phyloP scores from a whole-genome alignment of 2,888 invertebrate genomes.

The Taenaris catops region DNA sequence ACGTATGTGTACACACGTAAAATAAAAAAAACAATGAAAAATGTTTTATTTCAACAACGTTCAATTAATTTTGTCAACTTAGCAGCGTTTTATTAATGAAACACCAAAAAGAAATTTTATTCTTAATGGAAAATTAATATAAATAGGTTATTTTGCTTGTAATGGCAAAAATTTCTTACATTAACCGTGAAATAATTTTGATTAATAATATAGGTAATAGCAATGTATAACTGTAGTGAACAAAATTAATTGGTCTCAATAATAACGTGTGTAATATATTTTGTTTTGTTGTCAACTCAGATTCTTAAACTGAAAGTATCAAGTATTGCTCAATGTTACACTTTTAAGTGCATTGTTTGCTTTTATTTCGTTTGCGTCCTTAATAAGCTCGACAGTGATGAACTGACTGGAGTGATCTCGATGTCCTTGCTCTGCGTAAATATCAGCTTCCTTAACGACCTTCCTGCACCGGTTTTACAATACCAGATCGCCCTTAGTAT shows the following conservation, averaged over 20 bases:
- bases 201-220: neutral
- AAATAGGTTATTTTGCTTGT: too few relatives aligned
- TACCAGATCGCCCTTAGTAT: conserved; percentile 60
- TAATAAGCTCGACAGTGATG: conserved; percentile 39
- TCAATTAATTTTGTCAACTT: too few relatives aligned
- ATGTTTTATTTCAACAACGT: too few relatives aligned
- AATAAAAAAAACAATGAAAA: too few relatives aligned
- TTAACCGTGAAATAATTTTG: neutral
- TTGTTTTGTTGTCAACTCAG: neutral
- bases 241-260: conserved; percentile 3
- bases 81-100: too few relatives aligned
- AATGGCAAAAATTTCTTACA: too few relatives aligned
- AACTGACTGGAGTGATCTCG: conserved; percentile 40
- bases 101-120: too few relatives aligned
- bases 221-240: neutral
- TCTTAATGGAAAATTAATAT: too few relatives aligned
- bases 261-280: neutral
- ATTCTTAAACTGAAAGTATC: neutral
- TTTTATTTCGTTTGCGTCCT: conserved; percentile 15
- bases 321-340: neutral
- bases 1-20: too few relatives aligned
- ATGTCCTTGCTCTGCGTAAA: conserved; percentile 56
- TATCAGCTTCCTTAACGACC: conserved; percentile 60
- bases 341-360: conserved; percentile 10
- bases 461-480: conserved; percentile 58